Conservation (phyloP, 1,140 invertebrate species). For the Calycopis cecrops region DNA sequence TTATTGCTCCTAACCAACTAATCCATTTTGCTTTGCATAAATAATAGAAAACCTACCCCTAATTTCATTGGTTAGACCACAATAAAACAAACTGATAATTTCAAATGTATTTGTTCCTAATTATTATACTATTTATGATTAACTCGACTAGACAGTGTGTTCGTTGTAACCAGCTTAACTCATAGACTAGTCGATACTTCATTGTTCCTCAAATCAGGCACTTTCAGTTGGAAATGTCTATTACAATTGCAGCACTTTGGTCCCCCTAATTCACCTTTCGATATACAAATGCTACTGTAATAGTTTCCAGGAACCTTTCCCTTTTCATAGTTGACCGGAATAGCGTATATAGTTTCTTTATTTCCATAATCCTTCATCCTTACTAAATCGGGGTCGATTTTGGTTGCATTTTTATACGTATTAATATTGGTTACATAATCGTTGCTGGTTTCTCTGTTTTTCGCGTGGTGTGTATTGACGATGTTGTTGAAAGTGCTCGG, state of each 20-base stretch:
- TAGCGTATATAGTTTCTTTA: slow-evolving; percentile 37
- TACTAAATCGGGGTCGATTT: slow-evolving; percentile 34
- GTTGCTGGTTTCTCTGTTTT: slow-evolving; percentile 41
- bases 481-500: slow-evolving; percentile 44
- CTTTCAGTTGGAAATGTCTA: slow-evolving; percentile 64
- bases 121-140: slow-evolving; percentile 1
- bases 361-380: slow-evolving; percentile 32
- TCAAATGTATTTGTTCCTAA: slow-evolving; percentile 2
- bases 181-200: slow-evolving; percentile 61
- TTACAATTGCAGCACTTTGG: slow-evolving; percentile 58
- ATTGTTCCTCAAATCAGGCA: slow-evolving; percentile 53
- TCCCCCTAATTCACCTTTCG: slow-evolving; percentile 52
- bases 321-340: slow-evolving; percentile 38
- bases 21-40: too few species aligned
- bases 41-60: too few species aligned
- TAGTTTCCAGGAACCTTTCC: slow-evolving; percentile 41
- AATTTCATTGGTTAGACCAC: neutral
- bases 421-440: slow-evolving; percentile 32
- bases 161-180: slow-evolving; percentile 45
- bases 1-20: too few species aligned
- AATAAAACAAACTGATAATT: neutral
- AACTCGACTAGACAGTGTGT: slow-evolving; percentile 48
- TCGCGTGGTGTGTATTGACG: slow-evolving; percentile 37
- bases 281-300: slow-evolving; percentile 61
- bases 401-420: slow-evolving; percentile 42